These are phyloP conservation scores for Rhamphomyia laevipes DNA, from an alignment of 2,888 invertebrate genomes.

Conservation along the genomic window DNA sequence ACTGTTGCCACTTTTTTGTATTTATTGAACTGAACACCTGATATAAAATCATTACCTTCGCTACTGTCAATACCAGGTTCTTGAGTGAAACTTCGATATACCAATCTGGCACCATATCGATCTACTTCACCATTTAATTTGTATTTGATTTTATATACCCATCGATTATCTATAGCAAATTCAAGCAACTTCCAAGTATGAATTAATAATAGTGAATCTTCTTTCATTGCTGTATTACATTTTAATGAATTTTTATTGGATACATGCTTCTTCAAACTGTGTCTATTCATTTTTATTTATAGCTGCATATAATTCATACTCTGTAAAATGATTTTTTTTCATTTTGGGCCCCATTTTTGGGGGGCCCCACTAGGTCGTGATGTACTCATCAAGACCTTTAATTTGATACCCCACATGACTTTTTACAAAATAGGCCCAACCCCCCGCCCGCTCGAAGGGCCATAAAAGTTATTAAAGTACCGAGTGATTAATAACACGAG, in stretches of 20 bases:
- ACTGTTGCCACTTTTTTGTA: too few species aligned
- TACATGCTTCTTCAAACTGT: constrained; percentile 14
- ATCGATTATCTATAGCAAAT: constrained; percentile 11
- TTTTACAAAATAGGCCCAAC: too few species aligned
- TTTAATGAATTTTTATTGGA: constrained; percentile 8
- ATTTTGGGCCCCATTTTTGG: too few species aligned
- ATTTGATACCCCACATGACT: too few species aligned
- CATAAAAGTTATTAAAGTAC: too few species aligned
- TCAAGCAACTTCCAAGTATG: constrained; percentile 13
- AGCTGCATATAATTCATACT: background rate
- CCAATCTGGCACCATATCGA: constrained; percentile 22
- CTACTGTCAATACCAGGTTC: constrained; percentile 21
- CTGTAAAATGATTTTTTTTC: too few species aligned
- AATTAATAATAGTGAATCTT: constrained; percentile 12
- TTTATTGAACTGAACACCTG: constrained; percentile 26
- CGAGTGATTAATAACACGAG: too few species aligned
- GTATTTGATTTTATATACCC: constrained; percentile 16
- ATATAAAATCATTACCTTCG: too few species aligned
- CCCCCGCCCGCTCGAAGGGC: too few species aligned
- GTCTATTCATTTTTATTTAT: constrained; percentile 8
- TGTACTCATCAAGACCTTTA: too few species aligned
- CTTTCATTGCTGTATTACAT: constrained; percentile 15
- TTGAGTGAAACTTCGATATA: constrained; percentile 21
- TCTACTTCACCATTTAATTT: background rate
- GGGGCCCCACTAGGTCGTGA: too few species aligned